Percentiles rank a stretch among this genome's conserved stretches.
These are phyloP conservation scores for Xiphorhynchus erythropygius DNA, from an alignment of 2,797 vertebrate species.

Conservation along the genomic window DNA sequence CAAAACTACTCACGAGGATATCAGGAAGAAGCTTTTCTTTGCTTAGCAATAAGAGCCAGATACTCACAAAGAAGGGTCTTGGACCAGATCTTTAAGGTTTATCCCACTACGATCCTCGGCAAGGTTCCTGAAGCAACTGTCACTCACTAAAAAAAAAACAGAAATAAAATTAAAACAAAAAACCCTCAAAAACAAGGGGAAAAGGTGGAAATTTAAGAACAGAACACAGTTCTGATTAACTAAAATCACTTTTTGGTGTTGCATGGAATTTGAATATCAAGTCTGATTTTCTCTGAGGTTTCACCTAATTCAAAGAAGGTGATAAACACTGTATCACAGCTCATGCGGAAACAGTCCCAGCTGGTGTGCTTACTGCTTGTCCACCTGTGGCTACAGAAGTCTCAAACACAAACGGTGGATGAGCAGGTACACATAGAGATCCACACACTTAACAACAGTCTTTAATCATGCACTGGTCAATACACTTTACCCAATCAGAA, in stretches of 20 bases:
- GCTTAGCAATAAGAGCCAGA: slow-evolving; percentile 65
- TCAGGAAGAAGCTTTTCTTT: slow-evolving; percentile 53
- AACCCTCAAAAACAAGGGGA: slow-evolving; percentile 20
- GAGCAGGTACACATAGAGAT: fast-evolving
- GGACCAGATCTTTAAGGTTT: slow-evolving; percentile 99
- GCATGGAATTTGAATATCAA: neutral
- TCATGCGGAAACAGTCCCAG: neutral
- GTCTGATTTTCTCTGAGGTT: neutral
- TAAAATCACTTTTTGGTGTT: neutral
- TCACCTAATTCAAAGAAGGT: neutral
- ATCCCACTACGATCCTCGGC: slow-evolving; percentile 98
- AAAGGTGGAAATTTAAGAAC: neutral
- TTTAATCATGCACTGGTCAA: neutral
- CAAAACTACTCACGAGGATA: slow-evolving; percentile 32
- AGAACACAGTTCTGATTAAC: neutral
- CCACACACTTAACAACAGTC: neutral
- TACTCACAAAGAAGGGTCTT: slow-evolving; percentile 98
- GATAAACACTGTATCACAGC: neutral
- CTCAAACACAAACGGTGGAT: neutral
- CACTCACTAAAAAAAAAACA: slow-evolving; percentile 88
- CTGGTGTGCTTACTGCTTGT: neutral
- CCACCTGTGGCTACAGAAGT: neutral
- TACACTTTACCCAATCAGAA: neutral
- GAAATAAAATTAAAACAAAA: slow-evolving; percentile 66
- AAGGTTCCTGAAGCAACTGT: slow-evolving; percentile 99